A percentile compares a stretch with the other conserved stretches of the same genome.
Conservation (phyloP, 2,888 invertebrate genomes). For the Panzeria rudis region DNA sequence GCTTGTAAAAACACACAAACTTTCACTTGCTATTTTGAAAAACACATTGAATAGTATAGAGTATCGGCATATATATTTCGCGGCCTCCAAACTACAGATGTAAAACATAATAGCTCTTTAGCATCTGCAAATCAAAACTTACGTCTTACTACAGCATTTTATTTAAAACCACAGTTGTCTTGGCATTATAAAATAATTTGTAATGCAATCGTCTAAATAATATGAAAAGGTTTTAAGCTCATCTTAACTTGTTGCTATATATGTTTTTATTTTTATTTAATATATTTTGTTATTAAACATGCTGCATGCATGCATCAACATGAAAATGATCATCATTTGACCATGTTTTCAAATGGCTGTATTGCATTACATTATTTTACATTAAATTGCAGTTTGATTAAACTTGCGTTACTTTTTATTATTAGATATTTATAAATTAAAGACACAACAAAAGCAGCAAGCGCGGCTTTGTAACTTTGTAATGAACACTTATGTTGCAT, state of each 20-base stretch:
- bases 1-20: conserved; percentile 40
- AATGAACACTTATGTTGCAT: conserved; percentile 5
- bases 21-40: conserved; percentile 60
- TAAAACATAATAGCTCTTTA: background rate
- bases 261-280: conserved; percentile 4
- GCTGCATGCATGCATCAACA: conserved; percentile 47
- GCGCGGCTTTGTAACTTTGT: conserved; percentile 4
- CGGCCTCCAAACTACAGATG: background rate
- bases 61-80: background rate
- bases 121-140: conserved; percentile 27
- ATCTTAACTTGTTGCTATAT: conserved; percentile 38
- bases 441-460: conserved; percentile 9
- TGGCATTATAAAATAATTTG: conserved; percentile 52
- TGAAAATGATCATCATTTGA: conserved; percentile 36
- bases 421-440: conserved; percentile 47
- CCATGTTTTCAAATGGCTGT: conserved; percentile 46
- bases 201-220: conserved; percentile 61
- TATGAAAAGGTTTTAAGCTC: conserved; percentile 48
- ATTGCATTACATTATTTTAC: conserved; percentile 61
- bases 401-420: conserved; percentile 66
- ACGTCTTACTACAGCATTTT: background rate
- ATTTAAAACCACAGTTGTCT: conserved; percentile 56
- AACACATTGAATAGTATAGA: conserved; percentile 4
- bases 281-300: conserved; percentile 34
- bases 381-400: conserved; percentile 68